A percentile compares a stretch with the other conserved stretches of the same genome.
These are phyloP conservation scores for Suillia variegata DNA, from an alignment of 2,888 invertebrate genomes.

Conservation along the genomic window DNA sequence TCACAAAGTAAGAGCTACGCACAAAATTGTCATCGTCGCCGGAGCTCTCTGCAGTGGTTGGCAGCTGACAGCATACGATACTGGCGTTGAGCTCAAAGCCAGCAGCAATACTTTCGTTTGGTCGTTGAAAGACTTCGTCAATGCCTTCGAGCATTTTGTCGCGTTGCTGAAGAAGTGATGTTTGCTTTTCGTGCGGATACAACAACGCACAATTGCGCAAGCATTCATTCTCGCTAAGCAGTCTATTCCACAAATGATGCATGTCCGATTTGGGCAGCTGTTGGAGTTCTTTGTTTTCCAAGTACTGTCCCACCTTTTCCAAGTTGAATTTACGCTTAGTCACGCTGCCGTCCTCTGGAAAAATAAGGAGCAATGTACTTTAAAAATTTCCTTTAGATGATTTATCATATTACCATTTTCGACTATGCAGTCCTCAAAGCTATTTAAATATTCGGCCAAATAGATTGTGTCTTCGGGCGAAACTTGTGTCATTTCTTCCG, in stretches of 20 bases:
- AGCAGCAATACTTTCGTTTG: constrained; percentile 68
- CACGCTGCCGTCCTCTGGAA: constrained; percentile 44
- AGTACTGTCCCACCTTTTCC: constrained; percentile 89
- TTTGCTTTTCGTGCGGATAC: constrained; percentile 75
- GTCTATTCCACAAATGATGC: constrained; percentile 78
- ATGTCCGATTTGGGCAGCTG: constrained; percentile 68
- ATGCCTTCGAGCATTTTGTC: constrained; percentile 71
- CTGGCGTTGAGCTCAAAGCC: constrained; percentile 67
- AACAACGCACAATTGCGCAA: constrained; percentile 73
- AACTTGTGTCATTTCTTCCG: constrained; percentile 81
- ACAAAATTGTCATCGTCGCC: constrained; percentile 37
- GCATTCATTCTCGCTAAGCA: constrained; percentile 76
- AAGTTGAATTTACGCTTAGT: constrained; percentile 73
- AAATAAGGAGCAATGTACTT: background rate
- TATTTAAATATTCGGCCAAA: constrained; percentile 87
- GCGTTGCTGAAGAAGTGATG: constrained; percentile 83
- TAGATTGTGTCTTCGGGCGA: constrained; percentile 90
- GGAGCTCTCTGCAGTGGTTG: constrained; percentile 16
- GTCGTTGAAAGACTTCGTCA: constrained; percentile 71
- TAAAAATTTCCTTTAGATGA: background rate
- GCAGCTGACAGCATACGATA: constrained; percentile 62
- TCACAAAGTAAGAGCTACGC: constrained; percentile 47
- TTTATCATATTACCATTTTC: constrained; percentile 33
- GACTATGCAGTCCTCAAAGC: constrained; percentile 69
- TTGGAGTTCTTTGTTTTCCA: constrained; percentile 76